These are phyloP conservation scores for Branchinecta lindahli DNA, from an alignment of 1,140 invertebrate species.

Conservation along the genomic window DNA sequence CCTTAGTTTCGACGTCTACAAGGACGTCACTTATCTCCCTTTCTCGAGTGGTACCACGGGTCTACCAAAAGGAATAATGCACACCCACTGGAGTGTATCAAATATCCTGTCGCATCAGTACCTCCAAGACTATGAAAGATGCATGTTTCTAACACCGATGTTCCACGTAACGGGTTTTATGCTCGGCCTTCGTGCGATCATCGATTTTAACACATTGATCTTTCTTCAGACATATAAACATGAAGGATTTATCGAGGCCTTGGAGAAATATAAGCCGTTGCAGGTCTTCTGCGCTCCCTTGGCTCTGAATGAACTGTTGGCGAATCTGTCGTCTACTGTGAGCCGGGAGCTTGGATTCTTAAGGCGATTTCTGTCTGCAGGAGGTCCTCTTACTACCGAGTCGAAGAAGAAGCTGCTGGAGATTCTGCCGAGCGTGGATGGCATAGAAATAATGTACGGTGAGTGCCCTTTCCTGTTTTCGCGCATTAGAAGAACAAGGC, in stretches of 20 bases:
- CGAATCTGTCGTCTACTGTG: no score
- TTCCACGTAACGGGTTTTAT: background rate
- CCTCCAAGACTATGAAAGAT: background rate
- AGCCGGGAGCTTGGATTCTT: no score
- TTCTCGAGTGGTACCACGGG: conserved; percentile 22
- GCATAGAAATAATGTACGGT: no score
- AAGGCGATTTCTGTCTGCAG: no score
- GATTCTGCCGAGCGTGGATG: no score
- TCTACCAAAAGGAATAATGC: conserved; percentile 25
- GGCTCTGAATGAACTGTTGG: no score
- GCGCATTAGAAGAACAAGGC: no score
- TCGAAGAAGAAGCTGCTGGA: no score
- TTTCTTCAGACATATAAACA: background rate
- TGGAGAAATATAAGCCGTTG: background rate
- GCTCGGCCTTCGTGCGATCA: background rate
- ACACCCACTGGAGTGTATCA: conserved; percentile 22
- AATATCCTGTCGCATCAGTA: background rate
- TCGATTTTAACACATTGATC: background rate
- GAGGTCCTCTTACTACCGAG: no score
- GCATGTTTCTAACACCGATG: background rate
- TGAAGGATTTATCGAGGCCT: background rate
- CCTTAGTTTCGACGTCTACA: background rate
- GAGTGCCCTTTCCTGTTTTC: no score
- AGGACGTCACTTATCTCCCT: conserved; percentile 15
- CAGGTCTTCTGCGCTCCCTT: background rate